Evolutionary conservation across 2,113 vertebrate genomes (phyloP), one percentile per base, ranked within the genome.

Genomic region (Clupea harengus): DNA sequence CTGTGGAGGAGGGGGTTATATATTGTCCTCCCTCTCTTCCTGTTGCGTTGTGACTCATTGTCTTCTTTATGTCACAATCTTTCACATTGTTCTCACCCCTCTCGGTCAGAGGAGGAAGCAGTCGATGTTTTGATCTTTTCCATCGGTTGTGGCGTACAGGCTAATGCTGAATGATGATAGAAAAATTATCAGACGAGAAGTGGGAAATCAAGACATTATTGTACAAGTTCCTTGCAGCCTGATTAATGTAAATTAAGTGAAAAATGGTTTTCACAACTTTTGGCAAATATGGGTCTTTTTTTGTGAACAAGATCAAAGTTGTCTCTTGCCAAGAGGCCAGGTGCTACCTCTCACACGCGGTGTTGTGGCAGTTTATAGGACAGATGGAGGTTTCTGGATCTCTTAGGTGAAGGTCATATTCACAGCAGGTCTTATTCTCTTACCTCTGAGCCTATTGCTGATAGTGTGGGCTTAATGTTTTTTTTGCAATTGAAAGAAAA

Each of bases 301-400:
- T 64, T 39, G 28, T 78, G 25, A 32, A 5, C 10, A 11, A 44
- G 10, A 78, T 17, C 72, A 78, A 39, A 78, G 25, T 44, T 78
- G 10, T 78, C 28, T 17, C 10, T 15, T 78, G 72, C 72, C 72
- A 78, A 78, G 32, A 78, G 25, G 72, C 25, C 72, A 78, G 72
- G 72, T 78, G 72, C 72, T 32, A 39, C 32, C 72, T 17, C 72
- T 78, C 72, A 32, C 72, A 78, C 15, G 72, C 3, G 10, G 2
- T 11, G 4, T 46, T 67, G 47, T n/a, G 82, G 85, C 18, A 67
- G 81, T 82, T 86, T 72, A 82, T 28, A 83, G 85, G 81, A 52
- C 81, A 86, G 81, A 83, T 83, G 81, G 81, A 82, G 44, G 81
- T 67, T 82, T 25, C 72, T 83, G 67, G 64, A 9, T 7, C 64